Percentiles rank a stretch among this genome's conserved stretches.
These are phyloP conservation scores for fruit fly (Drosophila melanogaster) DNA, from an alignment of 1,140 invertebrate species.

Conservation along the genomic window Release_6_plus_ISO1_MT NT_033777.3:26481001-26481500, in stretches of 20 bases:
- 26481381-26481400: too few species aligned
- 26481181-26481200: conserved; percentile 12
- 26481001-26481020: conserved; percentile 51
- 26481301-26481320: conserved; percentile 29
- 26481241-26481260: conserved; percentile 67
- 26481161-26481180: conserved; percentile 47
- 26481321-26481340: conserved; percentile 34
- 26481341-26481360: conserved; percentile 20
- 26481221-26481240: conserved; percentile 75
- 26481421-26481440: too few species aligned
- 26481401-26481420: too few species aligned
- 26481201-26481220: conserved; percentile 13
- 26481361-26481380: too few species aligned
- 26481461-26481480: background rate
- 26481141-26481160: conserved; percentile 77
- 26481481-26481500: background rate
- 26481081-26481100: conserved; percentile 78
- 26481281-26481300: conserved; percentile 47
- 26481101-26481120: conserved; percentile 81
- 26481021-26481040: conserved; percentile 73
- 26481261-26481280: conserved; percentile 31
- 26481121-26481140: conserved; percentile 73
- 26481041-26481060: conserved; percentile 49
- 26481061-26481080: conserved; percentile 80
- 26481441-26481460: too few species aligned